Conservation (phyloP, 2,113 vertebrate genomes). For the Neogobius melanostomus region DNA sequence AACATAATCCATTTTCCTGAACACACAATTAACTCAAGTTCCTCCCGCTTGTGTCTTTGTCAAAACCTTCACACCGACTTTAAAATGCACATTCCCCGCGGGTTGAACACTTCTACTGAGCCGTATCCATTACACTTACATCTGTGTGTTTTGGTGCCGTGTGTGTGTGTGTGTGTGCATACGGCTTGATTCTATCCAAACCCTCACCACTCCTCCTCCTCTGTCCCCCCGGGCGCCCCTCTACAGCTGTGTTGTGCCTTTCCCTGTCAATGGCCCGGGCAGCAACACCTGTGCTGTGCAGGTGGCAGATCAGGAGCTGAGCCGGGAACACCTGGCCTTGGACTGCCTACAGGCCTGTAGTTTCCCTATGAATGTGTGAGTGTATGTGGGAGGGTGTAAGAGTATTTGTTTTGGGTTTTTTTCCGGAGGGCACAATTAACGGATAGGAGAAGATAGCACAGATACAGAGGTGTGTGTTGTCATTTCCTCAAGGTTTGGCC, state of each 20-base stretch:
- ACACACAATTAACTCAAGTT: neutral
- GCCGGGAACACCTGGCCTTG: constrained; percentile 75
- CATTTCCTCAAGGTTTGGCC: constrained; percentile 64
- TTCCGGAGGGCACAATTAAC: constrained; percentile 75
- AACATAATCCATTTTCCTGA: neutral
- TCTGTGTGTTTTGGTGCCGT: neutral
- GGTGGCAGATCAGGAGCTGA: constrained; percentile 77
- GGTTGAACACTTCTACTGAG: constrained; percentile 3
- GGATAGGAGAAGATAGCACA: constrained; percentile 62
- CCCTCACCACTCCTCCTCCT: constrained; percentile 31
- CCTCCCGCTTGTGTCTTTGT: constrained; percentile 6
- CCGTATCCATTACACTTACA: constrained; percentile 9
- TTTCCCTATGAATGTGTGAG: constrained; percentile 35
- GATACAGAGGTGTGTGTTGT: constrained; percentile 48
- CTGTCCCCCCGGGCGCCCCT: constrained; percentile 50
- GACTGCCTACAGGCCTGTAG: constrained; percentile 56
- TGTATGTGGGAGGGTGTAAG: constrained; percentile 33
- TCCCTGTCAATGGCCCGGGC: constrained; percentile 46
- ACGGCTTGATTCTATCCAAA: constrained; percentile 52
- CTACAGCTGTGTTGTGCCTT: constrained; percentile 80
- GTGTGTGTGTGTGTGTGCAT: constrained; percentile 15
- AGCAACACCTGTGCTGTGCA: constrained; percentile 80
- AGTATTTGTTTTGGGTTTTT: constrained; percentile 41
- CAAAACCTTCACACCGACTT: constrained; percentile 7
- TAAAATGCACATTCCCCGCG: constrained; percentile 11